A percentile compares a stretch with the other conserved stretches of the same genome.
These are phyloP conservation scores for Hermaeophaga mercurialis DNA, from an alignment of 2,888 invertebrate species.

Conservation along the genomic window DNA sequence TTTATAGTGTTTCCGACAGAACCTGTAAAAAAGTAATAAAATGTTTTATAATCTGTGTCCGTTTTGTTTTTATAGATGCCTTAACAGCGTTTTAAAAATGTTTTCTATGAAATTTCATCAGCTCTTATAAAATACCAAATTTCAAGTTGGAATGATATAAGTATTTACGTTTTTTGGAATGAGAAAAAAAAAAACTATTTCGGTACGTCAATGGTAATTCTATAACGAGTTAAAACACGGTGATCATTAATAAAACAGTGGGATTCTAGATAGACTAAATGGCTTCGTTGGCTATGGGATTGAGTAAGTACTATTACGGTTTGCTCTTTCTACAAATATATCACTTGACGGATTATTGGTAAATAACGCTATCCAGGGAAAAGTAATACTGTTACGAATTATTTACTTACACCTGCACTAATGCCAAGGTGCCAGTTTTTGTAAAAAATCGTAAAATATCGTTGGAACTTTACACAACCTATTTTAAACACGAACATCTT, in stretches of 20 bases:
- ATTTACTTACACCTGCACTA: slow-evolving; percentile 42
- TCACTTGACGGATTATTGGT: slow-evolving; percentile 49
- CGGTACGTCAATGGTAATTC: neutral
- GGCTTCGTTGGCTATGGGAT: slow-evolving; percentile 50
- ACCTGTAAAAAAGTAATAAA: too few relatives aligned
- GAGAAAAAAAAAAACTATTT: too few relatives aligned
- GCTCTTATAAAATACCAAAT: too few relatives aligned
- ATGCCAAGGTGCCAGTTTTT: slow-evolving; percentile 31
- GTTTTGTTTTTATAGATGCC: too few relatives aligned
- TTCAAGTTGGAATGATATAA: too few relatives aligned
- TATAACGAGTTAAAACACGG: slow-evolving; percentile 38
- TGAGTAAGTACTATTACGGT: slow-evolving; percentile 50
- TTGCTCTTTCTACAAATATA: slow-evolving; percentile 48
- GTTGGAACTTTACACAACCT: slow-evolving; percentile 27
- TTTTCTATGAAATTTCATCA: too few relatives aligned
- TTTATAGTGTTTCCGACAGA: too few relatives aligned
- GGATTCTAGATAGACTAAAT: slow-evolving; percentile 52
- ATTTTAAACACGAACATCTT: slow-evolving; percentile 35
- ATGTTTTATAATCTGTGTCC: too few relatives aligned
- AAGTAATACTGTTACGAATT: slow-evolving; percentile 41
- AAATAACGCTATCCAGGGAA: slow-evolving; percentile 46
- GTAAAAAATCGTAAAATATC: slow-evolving; percentile 33
- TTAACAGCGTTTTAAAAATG: too few relatives aligned
- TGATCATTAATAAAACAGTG: slow-evolving; percentile 56
- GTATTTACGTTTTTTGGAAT: too few relatives aligned